phyloP scores from a whole-genome alignment of 1,140 invertebrate genomes.

The Camponotus vicinus region DNA sequence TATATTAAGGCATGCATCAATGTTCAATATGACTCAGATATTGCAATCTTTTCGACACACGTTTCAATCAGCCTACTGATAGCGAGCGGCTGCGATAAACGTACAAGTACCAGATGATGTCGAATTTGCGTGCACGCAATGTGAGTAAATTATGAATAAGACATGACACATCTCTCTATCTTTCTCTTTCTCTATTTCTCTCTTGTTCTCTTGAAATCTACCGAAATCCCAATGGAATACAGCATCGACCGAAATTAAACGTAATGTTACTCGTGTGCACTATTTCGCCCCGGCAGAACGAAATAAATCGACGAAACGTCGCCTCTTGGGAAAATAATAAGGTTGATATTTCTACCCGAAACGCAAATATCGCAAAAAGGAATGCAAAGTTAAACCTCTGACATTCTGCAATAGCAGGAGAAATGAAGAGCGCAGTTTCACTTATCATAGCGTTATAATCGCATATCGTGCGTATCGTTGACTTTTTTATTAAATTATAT shows the following conservation, averaged over 20 bases:
- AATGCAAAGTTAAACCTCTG: not conserved
- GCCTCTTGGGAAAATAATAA: conserved; percentile 23
- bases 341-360: not conserved
- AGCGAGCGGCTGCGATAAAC: conserved; percentile 32
- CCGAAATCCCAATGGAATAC: not conserved
- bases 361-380: not conserved
- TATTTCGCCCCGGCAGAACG: not conserved
- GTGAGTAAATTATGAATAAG: not conserved
- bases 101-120: too few relatives aligned
- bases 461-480: not conserved
- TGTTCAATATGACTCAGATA: not conserved
- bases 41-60: not conserved
- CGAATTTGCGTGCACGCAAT: not conserved
- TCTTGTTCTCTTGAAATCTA: not conserved
- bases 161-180: not conserved
- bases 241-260: not conserved
- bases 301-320: conserved; percentile 27
- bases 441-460: not conserved
- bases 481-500: not conserved
- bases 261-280: not conserved
- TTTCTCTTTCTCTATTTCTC: not conserved
- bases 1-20: not conserved
- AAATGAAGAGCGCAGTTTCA: not conserved
- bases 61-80: conserved; percentile 15
- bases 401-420: not conserved